phyloP scores from a whole-genome alignment of 2,797 vertebrate species.

The Acipenser oxyrinchus region DNA sequence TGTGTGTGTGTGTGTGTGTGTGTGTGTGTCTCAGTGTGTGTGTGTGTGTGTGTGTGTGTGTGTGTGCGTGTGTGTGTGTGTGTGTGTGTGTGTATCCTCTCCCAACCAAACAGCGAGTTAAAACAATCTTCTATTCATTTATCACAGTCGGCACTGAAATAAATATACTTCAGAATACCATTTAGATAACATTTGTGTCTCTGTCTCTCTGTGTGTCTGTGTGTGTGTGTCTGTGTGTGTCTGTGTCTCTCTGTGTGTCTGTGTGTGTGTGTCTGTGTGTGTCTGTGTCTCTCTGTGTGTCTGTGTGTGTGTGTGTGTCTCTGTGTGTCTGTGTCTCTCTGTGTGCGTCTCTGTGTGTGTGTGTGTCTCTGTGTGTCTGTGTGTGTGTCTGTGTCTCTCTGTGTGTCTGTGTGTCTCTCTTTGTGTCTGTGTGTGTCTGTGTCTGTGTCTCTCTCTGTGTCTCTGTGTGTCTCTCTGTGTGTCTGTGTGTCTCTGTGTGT shows the following conservation, averaged over 20 bases:
- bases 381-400: neutral
- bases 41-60: too few species aligned
- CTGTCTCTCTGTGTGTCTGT: neutral
- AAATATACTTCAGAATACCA: too few species aligned
- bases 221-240: too few species aligned
- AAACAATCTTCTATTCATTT: neutral
- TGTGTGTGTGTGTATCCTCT: neutral
- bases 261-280: neutral
- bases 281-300: neutral
- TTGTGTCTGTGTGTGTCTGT: neutral
- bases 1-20: too few species aligned
- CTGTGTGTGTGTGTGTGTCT: neutral
- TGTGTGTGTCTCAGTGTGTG: too few species aligned
- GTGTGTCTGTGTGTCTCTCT: neutral
- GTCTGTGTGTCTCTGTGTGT: neutral
- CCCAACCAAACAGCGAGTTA: neutral
- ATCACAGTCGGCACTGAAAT: neutral
- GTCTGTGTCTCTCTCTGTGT: neutral
- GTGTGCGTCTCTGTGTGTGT: too few species aligned
- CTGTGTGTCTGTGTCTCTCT: neutral
- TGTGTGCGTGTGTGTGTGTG: too few species aligned
- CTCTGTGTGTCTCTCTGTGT: too few species aligned
- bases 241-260: neutral
- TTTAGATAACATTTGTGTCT: neutral
- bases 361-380: neutral